A percentile compares a stretch with the other conserved stretches of the same genome.
Conservation (phyloP, 1,140 invertebrate species). For the Heliconius congener region DNA sequence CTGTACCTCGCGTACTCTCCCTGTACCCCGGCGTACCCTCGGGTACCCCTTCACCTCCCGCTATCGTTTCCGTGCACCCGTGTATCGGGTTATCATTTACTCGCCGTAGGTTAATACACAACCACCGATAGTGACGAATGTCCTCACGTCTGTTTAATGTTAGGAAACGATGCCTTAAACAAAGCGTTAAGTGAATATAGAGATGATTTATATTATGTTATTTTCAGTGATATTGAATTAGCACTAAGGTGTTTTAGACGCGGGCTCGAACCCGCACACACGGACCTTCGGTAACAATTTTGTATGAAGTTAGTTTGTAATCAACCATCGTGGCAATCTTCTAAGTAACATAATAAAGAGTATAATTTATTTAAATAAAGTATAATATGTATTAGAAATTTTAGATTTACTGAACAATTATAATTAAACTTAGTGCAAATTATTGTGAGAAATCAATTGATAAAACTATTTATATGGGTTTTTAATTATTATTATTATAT, state of each 20-base stretch:
- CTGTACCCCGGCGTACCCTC: constrained; percentile 7
- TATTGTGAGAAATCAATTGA: constrained; percentile 79
- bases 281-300: constrained; percentile 74
- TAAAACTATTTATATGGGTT: constrained; percentile 78
- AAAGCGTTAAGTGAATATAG: constrained; percentile 79
- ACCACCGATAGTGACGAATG: constrained; percentile 71
- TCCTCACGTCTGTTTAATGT: constrained; percentile 74
- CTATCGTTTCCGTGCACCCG: constrained; percentile 52
- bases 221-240: constrained; percentile 77
- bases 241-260: constrained; percentile 73
- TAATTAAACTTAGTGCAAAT: constrained; percentile 79
- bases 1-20: not conserved
- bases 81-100: no score
- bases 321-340: constrained; percentile 77
- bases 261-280: constrained; percentile 58
- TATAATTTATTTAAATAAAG: constrained; percentile 80
- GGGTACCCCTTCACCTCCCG: constrained; percentile 41
- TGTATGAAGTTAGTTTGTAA: constrained; percentile 79
- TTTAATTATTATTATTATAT: constrained; percentile 81
- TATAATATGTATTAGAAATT: constrained; percentile 81
- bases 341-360: constrained; percentile 80
- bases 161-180: constrained; percentile 77
- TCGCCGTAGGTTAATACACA: constrained; percentile 68
- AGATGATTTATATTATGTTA: constrained; percentile 80
- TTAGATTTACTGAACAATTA: constrained; percentile 77